Evolutionary conservation across 2,113 vertebrate species (phyloP), one percentile per base, ranked within the genome.

Genomic region (Hyaena hyaena): DNA sequence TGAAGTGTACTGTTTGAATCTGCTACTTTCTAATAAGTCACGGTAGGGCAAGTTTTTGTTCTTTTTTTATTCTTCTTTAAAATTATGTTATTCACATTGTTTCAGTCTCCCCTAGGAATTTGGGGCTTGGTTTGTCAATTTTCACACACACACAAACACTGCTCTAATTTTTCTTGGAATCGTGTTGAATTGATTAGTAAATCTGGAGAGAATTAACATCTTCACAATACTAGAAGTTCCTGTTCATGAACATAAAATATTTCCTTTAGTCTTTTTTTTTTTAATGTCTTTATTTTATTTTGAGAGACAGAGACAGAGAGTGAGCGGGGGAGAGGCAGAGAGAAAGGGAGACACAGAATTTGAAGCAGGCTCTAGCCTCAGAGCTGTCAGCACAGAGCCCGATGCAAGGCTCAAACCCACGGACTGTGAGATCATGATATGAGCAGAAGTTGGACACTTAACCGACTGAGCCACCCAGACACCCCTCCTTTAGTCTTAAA

Each of bases 31-130:
- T 35, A 85, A 17, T 14, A 85, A 89, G 28, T 61, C 33, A 80
- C 6, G 45, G 88, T 45, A 89, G 19, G n/a, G 19, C 26, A 86
- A 86, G 28, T 45, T 76, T 92, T 76, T 82, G 26, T 68, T 92
- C 45, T 55, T 65, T 39, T 93, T 93, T 83, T 65, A 16, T 58
- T 91, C 50, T 85, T 63, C 45, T 93, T 76, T 73, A 88, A 83
- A 77, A 79, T 86, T 45, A 45, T 45, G 65, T 45, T 43, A 35
- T 71, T 90, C 16, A 81, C 35, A 31, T 23, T 43, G 23, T 7
- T 43, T 79, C 28, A 84, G 4, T 65, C 50, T 90, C 35, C 79
- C 77, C 43, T 19, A 31, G 74, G 79, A 86, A 45, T 82, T 93
- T 43, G n/a, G n/a, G 23, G 24, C 65, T 71, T 65, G 82, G 21